Conservation (phyloP, 2,888 invertebrate species). For the Crioceris asparagi region DNA sequence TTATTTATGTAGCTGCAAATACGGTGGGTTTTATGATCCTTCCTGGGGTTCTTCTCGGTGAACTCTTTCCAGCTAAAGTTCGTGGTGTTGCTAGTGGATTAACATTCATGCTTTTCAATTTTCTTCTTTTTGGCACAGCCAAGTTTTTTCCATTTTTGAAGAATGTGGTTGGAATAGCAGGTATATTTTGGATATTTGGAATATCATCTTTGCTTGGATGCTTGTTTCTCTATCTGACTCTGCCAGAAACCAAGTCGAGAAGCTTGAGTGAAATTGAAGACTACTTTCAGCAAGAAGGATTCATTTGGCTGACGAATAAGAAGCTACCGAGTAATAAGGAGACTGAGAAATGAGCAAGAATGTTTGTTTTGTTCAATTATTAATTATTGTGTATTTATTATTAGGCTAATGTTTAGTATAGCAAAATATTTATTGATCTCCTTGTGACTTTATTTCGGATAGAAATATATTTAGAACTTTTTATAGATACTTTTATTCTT, state of each 20-base stretch:
- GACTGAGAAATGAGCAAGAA: no score
- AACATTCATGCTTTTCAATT: conserved; percentile 61
- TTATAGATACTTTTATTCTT: no score
- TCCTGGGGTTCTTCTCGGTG: conserved; percentile 66
- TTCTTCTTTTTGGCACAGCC: conserved; percentile 55
- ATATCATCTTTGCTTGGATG: conserved; percentile 51
- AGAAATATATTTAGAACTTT: no score
- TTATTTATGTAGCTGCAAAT: conserved; percentile 63
- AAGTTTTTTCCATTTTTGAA: conserved; percentile 60
- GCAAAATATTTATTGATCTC: no score
- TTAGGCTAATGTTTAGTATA: no score
- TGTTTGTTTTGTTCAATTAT: no score
- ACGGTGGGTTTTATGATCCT: conserved; percentile 63
- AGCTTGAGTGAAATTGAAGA: conserved; percentile 65
- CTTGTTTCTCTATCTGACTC: conserved; percentile 52
- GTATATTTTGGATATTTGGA: conserved; percentile 63
- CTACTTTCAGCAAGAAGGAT: conserved; percentile 58
- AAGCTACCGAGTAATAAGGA: no score
- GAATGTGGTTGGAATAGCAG: conserved; percentile 48
- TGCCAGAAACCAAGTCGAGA: conserved; percentile 66
- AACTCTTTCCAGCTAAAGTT: conserved; percentile 56
- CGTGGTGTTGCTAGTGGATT: conserved; percentile 63
- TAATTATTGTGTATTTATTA: no score
- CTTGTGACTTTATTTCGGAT: no score
- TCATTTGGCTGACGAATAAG: no score